phyloP scores from a whole-genome alignment of 1,140 invertebrate species.

The Carposina sasakii region DNA sequence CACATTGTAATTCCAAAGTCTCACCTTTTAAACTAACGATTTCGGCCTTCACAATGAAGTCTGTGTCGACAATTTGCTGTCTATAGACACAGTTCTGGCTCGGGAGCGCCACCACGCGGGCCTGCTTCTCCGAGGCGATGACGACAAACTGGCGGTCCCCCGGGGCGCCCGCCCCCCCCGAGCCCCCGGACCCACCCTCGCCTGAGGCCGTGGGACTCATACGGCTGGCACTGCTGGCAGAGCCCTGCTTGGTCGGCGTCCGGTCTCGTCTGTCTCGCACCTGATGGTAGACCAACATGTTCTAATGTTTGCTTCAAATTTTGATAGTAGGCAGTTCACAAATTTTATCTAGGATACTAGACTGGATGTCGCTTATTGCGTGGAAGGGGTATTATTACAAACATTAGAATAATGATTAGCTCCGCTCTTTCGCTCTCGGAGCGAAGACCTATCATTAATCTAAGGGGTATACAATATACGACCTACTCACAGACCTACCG shows the following conservation, averaged over 20 bases:
- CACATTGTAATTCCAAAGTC: too few relatives aligned
- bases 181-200: conserved; percentile 48
- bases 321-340: too few relatives aligned
- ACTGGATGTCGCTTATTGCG: too few relatives aligned
- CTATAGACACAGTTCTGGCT: conserved; percentile 94
- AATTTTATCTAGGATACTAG: too few relatives aligned
- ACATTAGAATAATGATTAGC: too few relatives aligned
- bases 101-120: conserved; percentile 93
- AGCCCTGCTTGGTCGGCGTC: conserved; percentile 77
- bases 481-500: too few relatives aligned
- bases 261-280: conserved; percentile 53
- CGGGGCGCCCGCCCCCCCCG: conserved; percentile 73
- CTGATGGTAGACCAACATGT: conserved; percentile 13
- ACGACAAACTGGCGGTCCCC: conserved; percentile 94
- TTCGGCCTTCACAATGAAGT: conserved; percentile 96
- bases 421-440: too few relatives aligned
- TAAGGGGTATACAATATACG: too few relatives aligned
- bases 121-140: conserved; percentile 95
- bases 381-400: too few relatives aligned
- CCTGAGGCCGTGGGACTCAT: conserved; percentile 80
- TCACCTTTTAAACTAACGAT: conserved; percentile 95
- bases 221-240: conserved; percentile 67
- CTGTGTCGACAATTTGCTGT: conserved; percentile 87
- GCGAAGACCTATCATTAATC: too few relatives aligned
- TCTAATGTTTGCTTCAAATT: not conserved